Base-by-base conservation (phyloP, 2,797 vertebrate genomes). In the Bradypodion pumilum region DNA sequence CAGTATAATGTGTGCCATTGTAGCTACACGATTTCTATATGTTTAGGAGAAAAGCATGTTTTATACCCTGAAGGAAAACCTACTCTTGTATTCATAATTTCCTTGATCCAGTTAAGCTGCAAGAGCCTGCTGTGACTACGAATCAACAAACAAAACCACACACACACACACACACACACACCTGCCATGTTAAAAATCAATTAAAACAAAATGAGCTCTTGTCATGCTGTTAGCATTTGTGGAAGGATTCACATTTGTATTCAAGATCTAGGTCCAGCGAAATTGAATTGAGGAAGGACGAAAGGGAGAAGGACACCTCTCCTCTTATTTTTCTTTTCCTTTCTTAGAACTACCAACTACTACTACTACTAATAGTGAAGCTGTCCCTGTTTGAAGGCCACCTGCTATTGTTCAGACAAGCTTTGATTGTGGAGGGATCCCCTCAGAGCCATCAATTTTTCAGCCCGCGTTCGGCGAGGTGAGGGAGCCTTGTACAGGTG, bases 371-470 rank as follows among this genome's bases (percentile, higher is more conserved):
- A 1, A 56, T 87, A 87, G 52, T 0, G 3, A 92, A 90, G 87
- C 91, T 80, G 91, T 89, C 91, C 59, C 40, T 56, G 82, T 60
- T 84, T 19, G 87, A 83, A 80, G 83, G 89, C 90, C 2, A 69
- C 81, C 7, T 0, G 13, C 73, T 29, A 82, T 52, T 65, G 73
- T 88, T 91, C 82, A 49, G 0, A 74, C 74, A 25, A 80, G 92
- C 96, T 98, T 97, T 97, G 96, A 96, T 95, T 93, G 95, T 7
- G 85, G 95, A 95, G 89, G 93, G 90, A 94, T 94, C 90, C 94
- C 97, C 95, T 95, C 3, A 0, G 97, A 96, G 97, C 96, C 95
- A 97, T 97, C 92, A 94, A 97, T 97, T 92, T 97, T 97, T 97
- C 95, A 97, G 94, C 86, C 59, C 49, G 42, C 80, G 70, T 72